Evolutionary conservation across 2,113 vertebrate species (phyloP), one percentile per base, ranked within the genome.

Genomic region (Thamnophis sirtalis): DNA sequence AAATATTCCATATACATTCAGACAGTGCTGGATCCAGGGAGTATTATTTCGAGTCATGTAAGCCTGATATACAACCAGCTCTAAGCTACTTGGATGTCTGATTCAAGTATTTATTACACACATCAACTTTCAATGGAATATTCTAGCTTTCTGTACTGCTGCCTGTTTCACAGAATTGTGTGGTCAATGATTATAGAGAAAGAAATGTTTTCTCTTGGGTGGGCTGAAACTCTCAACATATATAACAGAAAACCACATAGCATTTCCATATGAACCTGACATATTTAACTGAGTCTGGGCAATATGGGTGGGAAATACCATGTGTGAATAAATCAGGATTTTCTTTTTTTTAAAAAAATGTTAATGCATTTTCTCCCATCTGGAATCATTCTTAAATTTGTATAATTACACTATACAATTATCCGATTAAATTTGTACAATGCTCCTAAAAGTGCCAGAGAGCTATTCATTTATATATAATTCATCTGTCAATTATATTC

Each of bases 81-180:
- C 9, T 48, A 21, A 24, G 15, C 87, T 22, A 60, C 49, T 58
- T 50, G 90, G 43, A 58, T 58, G 13, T 26, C 73, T 86, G 84
- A 50, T 86, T 50, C 54, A 86, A 33, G 15, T 33, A 58, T 86
- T 86, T 91, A 86, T 86, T 50, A 51, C 2, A 33, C 9, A 28
- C 11, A 48, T 2, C 54, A 53, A 50, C 10, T 86, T 87, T 11
- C 58, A 53, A 10, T 51, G 28, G 90, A 93, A 50, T 88, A 5
- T 91, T 94, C 88, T 84, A 92, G 80, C 60, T 50, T 90, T 38
- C 88, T 55, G 15, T 68, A 89, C 0, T 17, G 92, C 84, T 63
- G 49, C 60, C 9, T 38, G 73, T 92, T 91, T 56, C 28, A 43
- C 43, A 85, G 3, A 22, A 80, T 38, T 93, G 21, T 50, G 38